Evolutionary conservation across 1,140 invertebrate species (phyloP).

Genomic region (Platyscapa corneri): DNA sequence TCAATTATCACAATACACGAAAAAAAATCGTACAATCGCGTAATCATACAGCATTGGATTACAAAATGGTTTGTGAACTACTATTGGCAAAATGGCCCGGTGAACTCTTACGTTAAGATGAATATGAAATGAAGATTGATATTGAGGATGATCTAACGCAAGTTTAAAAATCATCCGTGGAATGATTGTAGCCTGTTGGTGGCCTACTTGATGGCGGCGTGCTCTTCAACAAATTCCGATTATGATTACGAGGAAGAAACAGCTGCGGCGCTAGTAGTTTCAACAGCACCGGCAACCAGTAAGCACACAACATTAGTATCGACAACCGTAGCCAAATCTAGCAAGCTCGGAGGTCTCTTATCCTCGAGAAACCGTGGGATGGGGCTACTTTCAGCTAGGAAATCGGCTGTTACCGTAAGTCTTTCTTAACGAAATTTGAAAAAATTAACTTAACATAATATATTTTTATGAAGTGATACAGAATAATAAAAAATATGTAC

Average conservation of each 20-base stretch:
- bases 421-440: too few species aligned
- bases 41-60: too few species aligned
- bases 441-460: too few species aligned
- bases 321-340: neutral
- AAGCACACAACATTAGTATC: neutral
- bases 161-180: neutral
- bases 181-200: neutral
- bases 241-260: conserved; percentile 3
- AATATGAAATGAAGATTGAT: too few species aligned
- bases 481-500: too few species aligned
- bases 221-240: neutral
- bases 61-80: too few species aligned
- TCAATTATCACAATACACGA: too few species aligned
- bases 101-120: too few species aligned
- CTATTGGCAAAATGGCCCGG: too few species aligned
- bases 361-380: neutral
- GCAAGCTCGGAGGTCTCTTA: neutral
- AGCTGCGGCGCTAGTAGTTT: neutral
- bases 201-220: neutral
- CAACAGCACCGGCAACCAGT: neutral
- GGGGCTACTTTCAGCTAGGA: neutral
- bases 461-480: too few species aligned
- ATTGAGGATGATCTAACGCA: too few species aligned
- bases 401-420: neutral
- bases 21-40: too few species aligned